phyloP scores from a whole-genome alignment of 1,140 invertebrate species.

The Drosophila erecta region DNA sequence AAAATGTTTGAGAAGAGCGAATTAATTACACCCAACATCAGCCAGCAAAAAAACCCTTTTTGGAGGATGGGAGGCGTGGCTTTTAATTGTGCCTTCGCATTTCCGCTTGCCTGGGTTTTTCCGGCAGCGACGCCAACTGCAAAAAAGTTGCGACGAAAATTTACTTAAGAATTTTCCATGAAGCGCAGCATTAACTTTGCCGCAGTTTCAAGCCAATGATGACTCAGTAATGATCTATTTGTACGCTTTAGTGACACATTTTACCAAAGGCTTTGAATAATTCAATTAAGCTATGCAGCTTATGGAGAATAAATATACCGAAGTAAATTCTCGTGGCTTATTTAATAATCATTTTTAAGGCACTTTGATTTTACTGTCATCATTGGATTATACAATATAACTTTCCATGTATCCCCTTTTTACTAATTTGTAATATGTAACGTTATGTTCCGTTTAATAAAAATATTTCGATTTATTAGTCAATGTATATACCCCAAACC shows the following conservation, averaged over 20 bases:
- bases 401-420: not conserved
- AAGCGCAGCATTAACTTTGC: slow-evolving; percentile 51
- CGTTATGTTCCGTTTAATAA: no score
- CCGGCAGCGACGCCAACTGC: slow-evolving; percentile 14
- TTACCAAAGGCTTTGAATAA: not conserved
- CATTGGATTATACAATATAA: not conserved
- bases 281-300: not conserved
- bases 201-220: slow-evolving; percentile 12
- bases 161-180: slow-evolving; percentile 58
- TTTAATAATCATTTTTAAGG: no score
- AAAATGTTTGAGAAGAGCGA: slow-evolving; percentile 79
- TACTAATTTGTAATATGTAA: no score
- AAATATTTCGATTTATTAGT: not conserved
- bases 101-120: slow-evolving; percentile 45
- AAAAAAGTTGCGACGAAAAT: slow-evolving; percentile 61
- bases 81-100: slow-evolving; percentile 53
- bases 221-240: slow-evolving; percentile 34
- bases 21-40: slow-evolving; percentile 77
- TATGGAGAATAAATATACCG: not conserved
- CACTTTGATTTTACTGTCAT: no score
- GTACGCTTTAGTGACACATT: not conserved
- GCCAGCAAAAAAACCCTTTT: slow-evolving; percentile 44
- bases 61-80: slow-evolving; percentile 17
- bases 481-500: slow-evolving; percentile 18
- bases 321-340: not conserved